Evolutionary conservation across 2,797 vertebrate species (phyloP).

Genomic region (Hydrocynus forskahlii): DNA sequence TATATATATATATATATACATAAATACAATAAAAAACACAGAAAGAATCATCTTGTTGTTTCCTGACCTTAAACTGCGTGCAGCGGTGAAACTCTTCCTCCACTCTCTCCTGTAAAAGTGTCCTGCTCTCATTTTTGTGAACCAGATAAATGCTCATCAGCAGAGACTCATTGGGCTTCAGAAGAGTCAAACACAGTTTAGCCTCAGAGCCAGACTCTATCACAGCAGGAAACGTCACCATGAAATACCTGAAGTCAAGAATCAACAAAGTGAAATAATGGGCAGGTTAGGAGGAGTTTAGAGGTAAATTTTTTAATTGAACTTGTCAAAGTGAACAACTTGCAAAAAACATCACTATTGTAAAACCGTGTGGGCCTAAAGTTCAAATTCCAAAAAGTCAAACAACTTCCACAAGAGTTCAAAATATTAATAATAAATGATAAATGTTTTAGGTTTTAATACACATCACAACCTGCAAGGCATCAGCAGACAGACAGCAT

Average conservation of each 20-base stretch:
- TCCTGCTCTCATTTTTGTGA: constrained; percentile 36
- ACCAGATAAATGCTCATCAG: constrained; percentile 65
- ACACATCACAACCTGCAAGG: too few relatives aligned
- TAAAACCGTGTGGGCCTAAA: too few relatives aligned
- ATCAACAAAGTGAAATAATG: background rate
- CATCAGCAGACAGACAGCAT: too few relatives aligned
- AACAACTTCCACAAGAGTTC: too few relatives aligned
- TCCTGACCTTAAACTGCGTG: constrained; percentile 47
- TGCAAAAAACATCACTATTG: too few relatives aligned
- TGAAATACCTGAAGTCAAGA: constrained; percentile 64
- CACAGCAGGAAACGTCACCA: constrained; percentile 69
- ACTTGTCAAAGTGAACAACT: background rate
- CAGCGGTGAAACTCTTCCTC: constrained; percentile 66
- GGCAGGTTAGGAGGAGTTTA: too few relatives aligned
- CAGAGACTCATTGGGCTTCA: constrained; percentile 69
- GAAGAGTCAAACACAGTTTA: constrained; percentile 68
- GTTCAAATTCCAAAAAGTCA: too few relatives aligned
- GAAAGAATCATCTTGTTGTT: background rate
- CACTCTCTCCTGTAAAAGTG: constrained; percentile 58
- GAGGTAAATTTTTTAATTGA: background rate
- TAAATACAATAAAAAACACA: too few relatives aligned
- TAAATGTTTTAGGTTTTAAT: too few relatives aligned
- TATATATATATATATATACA: too few relatives aligned
- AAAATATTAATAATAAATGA: too few relatives aligned
- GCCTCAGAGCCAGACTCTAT: constrained; percentile 67